A percentile compares a stretch with the other conserved stretches of the same genome.
Conservation (phyloP, 1,140 invertebrate genomes). For the Plutomurus gul region DNA sequence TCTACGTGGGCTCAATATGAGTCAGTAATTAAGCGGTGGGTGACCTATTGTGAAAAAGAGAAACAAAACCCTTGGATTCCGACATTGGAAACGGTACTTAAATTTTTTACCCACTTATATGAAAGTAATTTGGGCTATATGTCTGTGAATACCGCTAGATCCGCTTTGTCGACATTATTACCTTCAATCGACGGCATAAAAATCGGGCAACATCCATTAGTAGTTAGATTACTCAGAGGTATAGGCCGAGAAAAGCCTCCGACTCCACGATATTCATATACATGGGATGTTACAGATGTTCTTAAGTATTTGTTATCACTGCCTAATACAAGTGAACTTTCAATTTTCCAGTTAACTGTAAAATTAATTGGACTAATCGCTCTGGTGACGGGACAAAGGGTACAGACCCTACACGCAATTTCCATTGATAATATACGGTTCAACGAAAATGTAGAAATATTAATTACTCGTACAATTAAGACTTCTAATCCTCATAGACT, state of each 20-base stretch:
- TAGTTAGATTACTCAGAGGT: conserved; percentile 19
- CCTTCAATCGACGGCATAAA: background rate
- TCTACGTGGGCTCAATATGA: conserved; percentile 9
- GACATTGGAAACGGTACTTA: background rate
- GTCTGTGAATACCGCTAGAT: background rate
- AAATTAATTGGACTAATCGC: background rate
- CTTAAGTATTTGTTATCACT: background rate
- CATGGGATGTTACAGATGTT: background rate
- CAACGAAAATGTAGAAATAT: background rate
- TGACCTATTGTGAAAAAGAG: background rate
- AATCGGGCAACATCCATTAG: background rate
- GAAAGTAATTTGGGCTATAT: background rate
- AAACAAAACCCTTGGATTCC: background rate
- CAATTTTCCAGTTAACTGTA: background rate
- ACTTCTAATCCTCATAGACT: background rate
- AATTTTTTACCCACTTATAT: background rate
- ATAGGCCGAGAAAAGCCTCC: background rate
- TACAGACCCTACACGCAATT: conserved; percentile 5
- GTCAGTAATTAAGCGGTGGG: background rate
- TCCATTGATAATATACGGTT: background rate
- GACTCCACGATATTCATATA: background rate
- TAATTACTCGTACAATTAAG: background rate
- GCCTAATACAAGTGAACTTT: background rate
- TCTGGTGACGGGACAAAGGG: background rate
- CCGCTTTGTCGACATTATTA: background rate